Evolutionary conservation across 2,797 vertebrate species (phyloP).

Genomic region (Mormyrops boulengeri): DNA sequence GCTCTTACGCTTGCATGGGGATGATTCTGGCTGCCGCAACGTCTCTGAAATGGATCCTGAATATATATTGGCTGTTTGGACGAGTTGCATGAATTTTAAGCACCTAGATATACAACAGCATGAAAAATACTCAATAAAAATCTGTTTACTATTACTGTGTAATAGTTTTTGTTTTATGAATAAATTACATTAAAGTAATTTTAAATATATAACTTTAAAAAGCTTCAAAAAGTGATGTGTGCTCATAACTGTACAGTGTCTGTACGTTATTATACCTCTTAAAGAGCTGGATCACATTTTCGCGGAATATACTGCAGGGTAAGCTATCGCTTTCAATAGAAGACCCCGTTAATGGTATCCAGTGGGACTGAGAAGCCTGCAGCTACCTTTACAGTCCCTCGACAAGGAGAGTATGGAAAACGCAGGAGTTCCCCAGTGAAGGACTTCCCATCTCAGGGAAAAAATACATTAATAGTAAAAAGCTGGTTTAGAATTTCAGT

Average conservation of each 20-base stretch:
- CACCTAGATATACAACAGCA: background rate
- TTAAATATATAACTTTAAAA: background rate
- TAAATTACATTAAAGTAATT: background rate
- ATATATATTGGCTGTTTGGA: background rate
- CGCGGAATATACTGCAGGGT: background rate
- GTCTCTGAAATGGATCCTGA: background rate
- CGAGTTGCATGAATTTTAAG: background rate
- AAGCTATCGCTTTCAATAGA: background rate
- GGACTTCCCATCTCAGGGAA: background rate
- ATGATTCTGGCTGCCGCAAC: background rate
- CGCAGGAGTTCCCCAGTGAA: background rate
- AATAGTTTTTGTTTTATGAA: background rate
- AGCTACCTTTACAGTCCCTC: background rate
- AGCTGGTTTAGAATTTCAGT: background rate
- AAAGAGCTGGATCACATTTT: background rate
- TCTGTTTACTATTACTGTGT: background rate
- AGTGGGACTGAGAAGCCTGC: background rate
- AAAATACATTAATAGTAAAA: background rate
- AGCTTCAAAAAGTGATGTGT: background rate
- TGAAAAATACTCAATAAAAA: background rate
- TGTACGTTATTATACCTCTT: background rate
- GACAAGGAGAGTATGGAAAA: background rate
- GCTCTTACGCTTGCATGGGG: background rate
- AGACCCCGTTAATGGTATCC: background rate
- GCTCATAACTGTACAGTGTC: background rate